Conservation (phyloP, 2,113 vertebrate species). For the Clarias batrachus region DNA sequence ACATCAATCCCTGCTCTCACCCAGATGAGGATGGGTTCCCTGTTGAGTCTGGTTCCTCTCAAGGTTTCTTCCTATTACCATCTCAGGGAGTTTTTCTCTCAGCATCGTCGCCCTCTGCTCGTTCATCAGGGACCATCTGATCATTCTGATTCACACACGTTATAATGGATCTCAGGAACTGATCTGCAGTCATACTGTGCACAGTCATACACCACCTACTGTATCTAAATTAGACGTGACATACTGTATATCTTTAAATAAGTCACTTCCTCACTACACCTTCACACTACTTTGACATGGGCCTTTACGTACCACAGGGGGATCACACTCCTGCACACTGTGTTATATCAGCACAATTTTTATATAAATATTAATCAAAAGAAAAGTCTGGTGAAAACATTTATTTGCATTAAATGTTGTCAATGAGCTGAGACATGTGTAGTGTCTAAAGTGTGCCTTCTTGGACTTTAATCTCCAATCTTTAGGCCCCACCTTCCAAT, state of each 20-base stretch:
- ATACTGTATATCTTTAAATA: background rate
- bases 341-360: background rate
- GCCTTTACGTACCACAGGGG: background rate
- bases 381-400: background rate
- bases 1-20: too few species aligned
- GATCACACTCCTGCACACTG: constrained; percentile 5
- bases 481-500: background rate
- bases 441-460: background rate
- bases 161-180: too few species aligned
- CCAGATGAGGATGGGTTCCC: too few species aligned
- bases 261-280: constrained; percentile 1
- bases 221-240: background rate
- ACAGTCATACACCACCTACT: too few species aligned
- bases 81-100: too few species aligned
- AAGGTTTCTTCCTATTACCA: too few species aligned
- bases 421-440: background rate
- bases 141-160: too few species aligned
- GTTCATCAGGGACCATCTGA: too few species aligned
- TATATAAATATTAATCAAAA: constrained; percentile 9
- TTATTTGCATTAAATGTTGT: background rate
- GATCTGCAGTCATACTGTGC: too few species aligned
- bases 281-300: background rate
- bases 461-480: background rate
- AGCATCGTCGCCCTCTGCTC: too few species aligned
- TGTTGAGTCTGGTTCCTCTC: too few species aligned